These are phyloP conservation scores for Spodoptera frugiperda DNA, from an alignment of 1,140 invertebrate genomes.

Conservation along the genomic window DNA sequence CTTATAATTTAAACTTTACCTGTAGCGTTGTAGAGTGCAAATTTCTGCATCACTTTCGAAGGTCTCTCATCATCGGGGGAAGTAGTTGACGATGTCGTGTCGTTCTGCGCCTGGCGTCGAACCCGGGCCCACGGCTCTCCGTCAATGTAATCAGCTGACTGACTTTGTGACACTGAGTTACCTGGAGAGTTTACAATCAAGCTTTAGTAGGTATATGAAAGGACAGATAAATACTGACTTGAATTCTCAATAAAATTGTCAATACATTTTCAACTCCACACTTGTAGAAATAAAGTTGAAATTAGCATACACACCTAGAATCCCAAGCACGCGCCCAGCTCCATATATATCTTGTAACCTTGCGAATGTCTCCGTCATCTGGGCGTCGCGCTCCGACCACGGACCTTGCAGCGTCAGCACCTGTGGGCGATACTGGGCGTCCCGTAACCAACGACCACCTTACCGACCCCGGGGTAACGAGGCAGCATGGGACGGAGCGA, in stretches of 20 bases:
- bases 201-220: neutral
- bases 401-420: slow-evolving; percentile 86
- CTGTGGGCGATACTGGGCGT: slow-evolving; percentile 62
- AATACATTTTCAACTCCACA: too few relatives aligned
- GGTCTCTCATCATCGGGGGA: slow-evolving; percentile 66
- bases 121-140: slow-evolving; percentile 65
- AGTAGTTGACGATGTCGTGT: slow-evolving; percentile 44
- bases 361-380: slow-evolving; percentile 86
- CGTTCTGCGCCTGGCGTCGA: slow-evolving; percentile 62
- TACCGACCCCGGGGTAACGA: neutral
- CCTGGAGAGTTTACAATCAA: slow-evolving; percentile 55
- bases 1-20: slow-evolving; percentile 62
- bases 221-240: too few relatives aligned
- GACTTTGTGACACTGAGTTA: slow-evolving; percentile 74
- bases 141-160: slow-evolving; percentile 62
- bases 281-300: too few relatives aligned
- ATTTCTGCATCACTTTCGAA: slow-evolving; percentile 56
- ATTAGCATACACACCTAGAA: slow-evolving; percentile 74
- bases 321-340: slow-evolving; percentile 85
- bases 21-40: slow-evolving; percentile 76
- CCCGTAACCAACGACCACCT: slow-evolving; percentile 28
- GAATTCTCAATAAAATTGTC: too few relatives aligned
- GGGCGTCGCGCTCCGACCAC: slow-evolving; percentile 86
- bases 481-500: neutral
- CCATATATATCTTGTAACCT: slow-evolving; percentile 86